phyloP scores from a whole-genome alignment of 2,888 invertebrate species.

The Petrolisthes manimaculis region DNA sequence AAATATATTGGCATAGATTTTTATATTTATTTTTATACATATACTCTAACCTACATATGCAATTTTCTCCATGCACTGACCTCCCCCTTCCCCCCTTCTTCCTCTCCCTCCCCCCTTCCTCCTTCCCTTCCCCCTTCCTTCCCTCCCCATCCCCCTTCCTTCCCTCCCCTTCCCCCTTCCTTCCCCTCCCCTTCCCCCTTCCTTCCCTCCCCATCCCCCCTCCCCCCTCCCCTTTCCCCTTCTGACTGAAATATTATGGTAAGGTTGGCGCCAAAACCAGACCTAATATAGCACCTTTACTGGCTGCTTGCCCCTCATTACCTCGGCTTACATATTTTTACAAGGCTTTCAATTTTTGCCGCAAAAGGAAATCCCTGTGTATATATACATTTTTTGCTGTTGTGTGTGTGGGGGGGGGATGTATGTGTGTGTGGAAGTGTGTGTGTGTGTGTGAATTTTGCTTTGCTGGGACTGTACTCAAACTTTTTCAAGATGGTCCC shows the following conservation, averaged over 20 bases:
- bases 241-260: not conserved
- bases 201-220: not conserved
- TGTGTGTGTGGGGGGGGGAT: too few relatives aligned
- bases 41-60: not conserved
- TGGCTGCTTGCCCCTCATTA: too few relatives aligned
- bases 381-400: too few relatives aligned
- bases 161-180: too few relatives aligned
- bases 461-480: too few relatives aligned
- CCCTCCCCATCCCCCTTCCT: too few relatives aligned
- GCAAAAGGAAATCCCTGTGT: too few relatives aligned
- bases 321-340: too few relatives aligned
- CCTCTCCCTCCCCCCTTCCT: not conserved
- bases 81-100: not conserved
- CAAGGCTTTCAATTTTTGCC: too few relatives aligned
- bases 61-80: not conserved
- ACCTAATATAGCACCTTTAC: not conserved
- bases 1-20: constrained; percentile 12
- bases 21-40: not conserved
- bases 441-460: too few relatives aligned
- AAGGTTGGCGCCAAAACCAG: not conserved
- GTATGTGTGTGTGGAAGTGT: too few relatives aligned
- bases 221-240: not conserved
- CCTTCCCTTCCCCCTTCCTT: not conserved
- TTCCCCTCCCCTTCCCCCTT: not conserved
- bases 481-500: too few relatives aligned